These are phyloP conservation scores for Bathybates hornii DNA, from an alignment of 2,113 vertebrate species.

Conservation along the genomic window DNA sequence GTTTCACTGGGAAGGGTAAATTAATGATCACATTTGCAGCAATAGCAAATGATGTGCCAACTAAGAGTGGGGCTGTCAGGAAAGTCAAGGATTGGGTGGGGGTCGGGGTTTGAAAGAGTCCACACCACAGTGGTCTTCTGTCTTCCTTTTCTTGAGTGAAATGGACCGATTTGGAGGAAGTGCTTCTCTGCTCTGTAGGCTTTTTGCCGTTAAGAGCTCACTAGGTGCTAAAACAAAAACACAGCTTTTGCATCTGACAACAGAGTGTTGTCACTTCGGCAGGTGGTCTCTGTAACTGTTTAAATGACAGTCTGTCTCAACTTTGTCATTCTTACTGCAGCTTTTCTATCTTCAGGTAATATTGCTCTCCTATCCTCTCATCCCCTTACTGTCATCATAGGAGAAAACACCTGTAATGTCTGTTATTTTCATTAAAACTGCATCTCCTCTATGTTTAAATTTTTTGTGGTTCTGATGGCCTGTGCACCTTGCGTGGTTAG, in stretches of 20 bases:
- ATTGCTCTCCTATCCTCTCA: not conserved
- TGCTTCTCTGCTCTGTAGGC: not conserved
- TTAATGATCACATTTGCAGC: constrained; percentile 62
- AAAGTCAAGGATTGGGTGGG: not conserved
- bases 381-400: not conserved
- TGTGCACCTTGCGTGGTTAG: not conserved
- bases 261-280: not conserved
- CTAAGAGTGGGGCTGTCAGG: constrained; percentile 31
- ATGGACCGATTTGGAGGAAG: constrained; percentile 32
- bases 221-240: not conserved
- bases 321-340: not conserved
- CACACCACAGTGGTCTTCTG: not conserved
- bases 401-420: not conserved
- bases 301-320: not conserved
- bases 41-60: constrained; percentile 47
- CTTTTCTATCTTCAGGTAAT: not conserved
- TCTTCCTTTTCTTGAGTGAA: constrained; percentile 7
- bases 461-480: not conserved
- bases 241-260: not conserved
- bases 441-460: not conserved
- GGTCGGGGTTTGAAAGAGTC: not conserved
- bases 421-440: not conserved
- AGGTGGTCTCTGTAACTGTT: not conserved
- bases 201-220: not conserved
- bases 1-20: constrained; percentile 58